Evolutionary conservation across 2,113 vertebrate genomes (phyloP), one percentile per base, ranked within the genome.

Genomic region (Talpa occidentalis): DNA sequence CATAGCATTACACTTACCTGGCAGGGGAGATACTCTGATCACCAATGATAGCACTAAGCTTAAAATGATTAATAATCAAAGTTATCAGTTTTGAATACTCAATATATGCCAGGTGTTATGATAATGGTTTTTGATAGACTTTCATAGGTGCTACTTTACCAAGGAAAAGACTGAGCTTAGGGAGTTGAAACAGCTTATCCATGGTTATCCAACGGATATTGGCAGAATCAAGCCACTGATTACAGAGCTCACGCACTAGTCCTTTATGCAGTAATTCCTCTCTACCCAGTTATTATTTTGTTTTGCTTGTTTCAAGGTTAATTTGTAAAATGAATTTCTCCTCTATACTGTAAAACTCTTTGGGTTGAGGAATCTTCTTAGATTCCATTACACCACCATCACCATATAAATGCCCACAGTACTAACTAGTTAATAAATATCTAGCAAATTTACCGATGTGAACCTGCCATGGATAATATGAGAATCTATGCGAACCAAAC

Each of bases 291-390:
- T 11, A 82, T 92, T 77, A 47, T 59, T 87, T 42, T 88, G 12
- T 32, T 70, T 64, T 54, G 2, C n/a, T 85, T 67, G 12, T 62
- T 42, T 85, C 86, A 82, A 81, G 16, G 14, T 91, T 94, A 93
- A 64, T 67, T 79, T 77, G 67, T 89, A 91, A 54, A 52, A 77
- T 56, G 59, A 1, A 76, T 82, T 96, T 94, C 30, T 92, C 52
- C 42, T 64, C 35, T 91, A 24, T 70, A 10, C 9, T 24, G 8
- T 76, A 86, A 54, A 91, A 94, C 1, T 28, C 42, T 88, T 49
- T 56, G 28, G 2, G n/a, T 59, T 84, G 83, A 79, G 42, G n/a
- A 91, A 74, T 11, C 0, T 1, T 76, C 87, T 67, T 52, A 66
- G n/a, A 79, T 32, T 12, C 44, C 37, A 73, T 15, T 7, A 17